These are phyloP conservation scores for Gila robusta DNA, from an alignment of 2,797 vertebrate genomes.

Conservation along the genomic window DNA sequence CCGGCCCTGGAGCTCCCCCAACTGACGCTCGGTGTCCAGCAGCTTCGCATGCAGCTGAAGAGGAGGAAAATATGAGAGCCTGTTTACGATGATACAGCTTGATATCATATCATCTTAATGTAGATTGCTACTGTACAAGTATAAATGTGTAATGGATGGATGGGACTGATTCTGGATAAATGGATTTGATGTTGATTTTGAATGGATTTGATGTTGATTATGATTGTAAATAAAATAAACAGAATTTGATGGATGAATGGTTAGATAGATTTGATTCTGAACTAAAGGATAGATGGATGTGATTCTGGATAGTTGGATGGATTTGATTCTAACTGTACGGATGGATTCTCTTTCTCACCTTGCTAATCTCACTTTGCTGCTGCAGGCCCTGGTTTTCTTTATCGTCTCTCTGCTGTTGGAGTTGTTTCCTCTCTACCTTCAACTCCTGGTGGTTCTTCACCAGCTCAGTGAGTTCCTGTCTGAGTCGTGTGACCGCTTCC, in stretches of 20 bases:
- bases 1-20: conserved; percentile 93
- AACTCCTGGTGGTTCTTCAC: conserved; percentile 90
- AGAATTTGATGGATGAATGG: not conserved
- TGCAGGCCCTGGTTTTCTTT: conserved; percentile 91
- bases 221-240: not conserved
- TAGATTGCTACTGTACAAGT: not conserved
- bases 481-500: conserved; percentile 84
- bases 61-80: conserved; percentile 15
- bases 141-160: not conserved
- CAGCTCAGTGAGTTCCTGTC: conserved; percentile 86
- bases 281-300: not conserved
- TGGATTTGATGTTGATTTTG: not conserved
- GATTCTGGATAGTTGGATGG: not conserved
- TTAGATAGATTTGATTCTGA: not conserved
- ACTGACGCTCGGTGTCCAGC: conserved; percentile 92
- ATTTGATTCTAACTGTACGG: not conserved
- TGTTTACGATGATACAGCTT: not conserved
- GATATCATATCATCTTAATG: not conserved
- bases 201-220: not conserved
- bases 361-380: conserved; percentile 92
- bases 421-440: conserved; percentile 92
- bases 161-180: not conserved
- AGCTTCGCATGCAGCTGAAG: conserved; percentile 92
- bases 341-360: conserved; percentile 77
- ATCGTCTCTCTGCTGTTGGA: conserved; percentile 93